Evolutionary conservation across 2,797 vertebrate species (phyloP).

Genomic region (Etheostoma perlongum): DNA sequence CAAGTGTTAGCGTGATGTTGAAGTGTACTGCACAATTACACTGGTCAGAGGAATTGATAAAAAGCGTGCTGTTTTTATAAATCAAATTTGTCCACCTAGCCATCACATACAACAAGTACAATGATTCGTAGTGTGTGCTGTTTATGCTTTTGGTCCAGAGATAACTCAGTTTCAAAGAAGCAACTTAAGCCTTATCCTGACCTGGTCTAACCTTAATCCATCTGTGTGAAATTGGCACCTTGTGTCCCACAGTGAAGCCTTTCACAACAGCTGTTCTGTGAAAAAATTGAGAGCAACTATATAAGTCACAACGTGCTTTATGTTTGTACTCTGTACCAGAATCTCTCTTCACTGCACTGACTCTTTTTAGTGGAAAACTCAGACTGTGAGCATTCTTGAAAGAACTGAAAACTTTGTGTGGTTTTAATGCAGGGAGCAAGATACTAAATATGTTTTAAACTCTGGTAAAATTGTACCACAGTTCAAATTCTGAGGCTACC

Average conservation of each 20-base stretch:
- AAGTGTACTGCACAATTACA: neutral
- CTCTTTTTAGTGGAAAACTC: slow-evolving; percentile 3
- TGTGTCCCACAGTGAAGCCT: slow-evolving; percentile 12
- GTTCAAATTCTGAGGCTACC: neutral
- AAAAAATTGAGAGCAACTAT: slow-evolving; percentile 12
- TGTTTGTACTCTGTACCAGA: neutral
- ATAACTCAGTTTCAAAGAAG: neutral
- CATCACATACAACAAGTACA: neutral
- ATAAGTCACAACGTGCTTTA: neutral
- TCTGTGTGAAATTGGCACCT: slow-evolving; percentile 20
- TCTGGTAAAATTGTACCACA: neutral
- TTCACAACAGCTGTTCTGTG: slow-evolving; percentile 10
- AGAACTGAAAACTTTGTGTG: neutral
- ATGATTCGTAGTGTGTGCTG: neutral
- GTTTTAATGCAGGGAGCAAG: neutral
- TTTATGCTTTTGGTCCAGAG: neutral
- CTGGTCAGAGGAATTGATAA: neutral
- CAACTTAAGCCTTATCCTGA: slow-evolving; percentile 3
- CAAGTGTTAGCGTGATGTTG: neutral
- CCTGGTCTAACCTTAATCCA: slow-evolving; percentile 2
- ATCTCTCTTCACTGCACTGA: neutral
- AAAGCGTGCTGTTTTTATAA: neutral
- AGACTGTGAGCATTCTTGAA: neutral
- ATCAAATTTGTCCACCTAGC: neutral
- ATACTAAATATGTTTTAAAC: neutral